A percentile compares a stretch with the other conserved stretches of the same genome.
Conservation (phyloP, 2,797 vertebrate genomes). For the Tamandua tetradactyla region DNA sequence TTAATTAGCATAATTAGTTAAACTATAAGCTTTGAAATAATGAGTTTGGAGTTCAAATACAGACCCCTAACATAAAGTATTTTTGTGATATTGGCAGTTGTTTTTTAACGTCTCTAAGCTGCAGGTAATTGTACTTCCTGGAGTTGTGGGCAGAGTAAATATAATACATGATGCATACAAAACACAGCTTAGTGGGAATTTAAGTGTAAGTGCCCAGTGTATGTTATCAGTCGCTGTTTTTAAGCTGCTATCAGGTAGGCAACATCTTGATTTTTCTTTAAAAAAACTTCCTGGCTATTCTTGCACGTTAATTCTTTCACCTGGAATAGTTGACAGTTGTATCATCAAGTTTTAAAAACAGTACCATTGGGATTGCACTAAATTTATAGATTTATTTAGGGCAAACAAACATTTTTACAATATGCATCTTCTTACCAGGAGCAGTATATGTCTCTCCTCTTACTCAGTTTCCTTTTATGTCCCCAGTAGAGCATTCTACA, state of each 20-base stretch:
- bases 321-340: conserved; percentile 4
- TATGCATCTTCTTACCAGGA: not conserved
- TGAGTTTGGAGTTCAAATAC: not conserved
- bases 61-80: not conserved
- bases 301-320: not conserved
- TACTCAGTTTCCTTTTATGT: not conserved
- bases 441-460: not conserved
- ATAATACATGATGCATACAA: not conserved
- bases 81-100: not conserved
- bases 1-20: conserved; percentile 10
- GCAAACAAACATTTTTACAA: not conserved
- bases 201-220: not conserved
- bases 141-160: not conserved
- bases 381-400: conserved; percentile 15
- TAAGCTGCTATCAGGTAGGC: not conserved
- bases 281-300: not conserved
- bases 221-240: not conserved
- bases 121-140: not conserved
- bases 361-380: not conserved
- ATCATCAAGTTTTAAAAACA: not conserved
- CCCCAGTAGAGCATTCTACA: not conserved
- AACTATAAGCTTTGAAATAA: conserved; percentile 14
- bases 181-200: not conserved
- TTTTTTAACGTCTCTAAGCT: not conserved
- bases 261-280: not conserved